A percentile compares a stretch with the other conserved stretches of the same genome.
These are phyloP conservation scores for Orussus abietinus DNA, from an alignment of 1,140 invertebrate species.

Conservation along the genomic window DNA sequence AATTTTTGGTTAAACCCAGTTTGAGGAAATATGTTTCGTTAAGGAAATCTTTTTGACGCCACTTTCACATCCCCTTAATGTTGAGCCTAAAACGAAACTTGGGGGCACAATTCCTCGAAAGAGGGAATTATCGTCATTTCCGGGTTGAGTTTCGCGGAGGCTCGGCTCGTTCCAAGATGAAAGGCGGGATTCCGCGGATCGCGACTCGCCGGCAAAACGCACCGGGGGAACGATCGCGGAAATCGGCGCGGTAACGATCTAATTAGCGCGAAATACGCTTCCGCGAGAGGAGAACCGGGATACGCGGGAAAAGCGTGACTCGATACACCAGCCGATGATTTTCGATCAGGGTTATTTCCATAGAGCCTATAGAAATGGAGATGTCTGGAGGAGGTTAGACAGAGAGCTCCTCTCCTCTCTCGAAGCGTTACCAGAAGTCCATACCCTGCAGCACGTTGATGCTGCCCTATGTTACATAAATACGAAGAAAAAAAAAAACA, in stretches of 20 bases:
- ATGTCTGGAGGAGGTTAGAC: no score
- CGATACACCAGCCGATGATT: no score
- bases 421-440: no score
- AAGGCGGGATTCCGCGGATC: constrained; percentile 1
- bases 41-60: constrained; percentile 10
- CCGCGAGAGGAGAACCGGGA: neutral
- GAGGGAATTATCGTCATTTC: constrained; percentile 22
- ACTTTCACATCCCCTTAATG: neutral
- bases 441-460: no score
- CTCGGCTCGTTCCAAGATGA: constrained; percentile 2
- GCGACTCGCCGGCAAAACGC: constrained; percentile 12
- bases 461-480: no score
- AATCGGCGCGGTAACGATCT: constrained; percentile 35
- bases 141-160: constrained; percentile 28
- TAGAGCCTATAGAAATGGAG: no score
- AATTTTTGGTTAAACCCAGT: no score
- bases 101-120: no score
- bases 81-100: neutral
- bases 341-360: no score
- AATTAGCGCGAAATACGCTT: constrained; percentile 21
- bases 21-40: no score
- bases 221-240: constrained; percentile 28
- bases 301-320: neutral
- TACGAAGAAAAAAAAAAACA: no score
- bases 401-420: no score